Evolutionary conservation across 1,140 invertebrate species (phyloP).

Genomic region (Drosophila mauritiana): DNA sequence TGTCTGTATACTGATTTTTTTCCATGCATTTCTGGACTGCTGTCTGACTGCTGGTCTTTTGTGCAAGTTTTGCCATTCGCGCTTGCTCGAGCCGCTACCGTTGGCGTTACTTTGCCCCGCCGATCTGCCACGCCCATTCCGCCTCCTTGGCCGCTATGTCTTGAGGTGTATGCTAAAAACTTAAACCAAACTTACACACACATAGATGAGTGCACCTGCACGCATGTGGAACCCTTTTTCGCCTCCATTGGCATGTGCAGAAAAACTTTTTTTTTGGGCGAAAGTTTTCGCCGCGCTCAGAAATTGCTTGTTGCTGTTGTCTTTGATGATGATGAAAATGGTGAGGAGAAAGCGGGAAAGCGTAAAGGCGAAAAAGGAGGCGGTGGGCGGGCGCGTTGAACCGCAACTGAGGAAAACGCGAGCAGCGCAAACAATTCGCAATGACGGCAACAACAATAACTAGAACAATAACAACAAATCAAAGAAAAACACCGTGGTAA

Average conservation of each 20-base stretch:
- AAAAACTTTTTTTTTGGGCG: slow-evolving; percentile 59
- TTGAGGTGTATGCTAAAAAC: slow-evolving; percentile 73
- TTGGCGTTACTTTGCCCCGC: slow-evolving; percentile 3
- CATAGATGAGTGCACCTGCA: slow-evolving; percentile 66
- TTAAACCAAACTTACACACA: slow-evolving; percentile 75
- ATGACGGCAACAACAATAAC: slow-evolving; percentile 45
- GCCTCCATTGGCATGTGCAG: slow-evolving; percentile 67
- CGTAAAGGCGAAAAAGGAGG: slow-evolving; percentile 1
- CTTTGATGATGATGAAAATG: slow-evolving; percentile 65
- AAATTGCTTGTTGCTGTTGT: slow-evolving; percentile 36
- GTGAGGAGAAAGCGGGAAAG: slow-evolving; percentile 27
- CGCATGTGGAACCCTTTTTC: slow-evolving; percentile 78
- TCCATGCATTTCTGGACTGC: background rate
- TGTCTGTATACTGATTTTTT: background rate
- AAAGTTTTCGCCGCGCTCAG: slow-evolving; percentile 65
- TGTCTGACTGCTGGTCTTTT: slow-evolving; percentile 82
- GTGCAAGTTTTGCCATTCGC: slow-evolving; percentile 63
- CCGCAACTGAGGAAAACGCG: slow-evolving; percentile 72
- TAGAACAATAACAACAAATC: slow-evolving; percentile 55
- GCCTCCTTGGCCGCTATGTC: slow-evolving; percentile 19
- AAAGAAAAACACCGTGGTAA: slow-evolving; percentile 51
- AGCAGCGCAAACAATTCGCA: slow-evolving; percentile 66
- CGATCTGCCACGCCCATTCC: slow-evolving; percentile 8
- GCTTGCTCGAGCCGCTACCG: slow-evolving; percentile 24
- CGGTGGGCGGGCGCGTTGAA: slow-evolving; percentile 57